A percentile compares a stretch with the other conserved stretches of the same genome.
Conservation (phyloP, 2,797 vertebrate genomes). For the Sebastolobus alascanus region DNA sequence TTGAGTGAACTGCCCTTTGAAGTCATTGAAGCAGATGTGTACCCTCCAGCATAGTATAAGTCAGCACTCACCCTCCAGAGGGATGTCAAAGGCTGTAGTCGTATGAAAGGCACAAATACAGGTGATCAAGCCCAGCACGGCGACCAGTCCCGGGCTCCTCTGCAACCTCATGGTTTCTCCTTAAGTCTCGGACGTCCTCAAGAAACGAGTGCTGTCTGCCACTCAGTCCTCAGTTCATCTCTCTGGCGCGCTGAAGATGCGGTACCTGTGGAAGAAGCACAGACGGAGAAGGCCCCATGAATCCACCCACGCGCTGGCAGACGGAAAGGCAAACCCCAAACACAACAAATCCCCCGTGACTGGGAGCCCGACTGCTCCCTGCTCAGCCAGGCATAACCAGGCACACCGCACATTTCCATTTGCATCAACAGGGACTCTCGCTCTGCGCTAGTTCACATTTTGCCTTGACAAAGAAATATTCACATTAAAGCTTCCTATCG, state of each 20-base stretch:
- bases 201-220: conserved; percentile 54
- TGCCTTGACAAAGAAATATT: conserved; percentile 64
- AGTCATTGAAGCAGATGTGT: not conserved
- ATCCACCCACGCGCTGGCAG: conserved; percentile 69
- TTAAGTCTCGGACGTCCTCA: conserved; percentile 58
- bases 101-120: conserved; percentile 73
- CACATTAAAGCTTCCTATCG: conserved; percentile 72
- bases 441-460: conserved; percentile 48
- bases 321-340: conserved; percentile 68
- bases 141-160: conserved; percentile 61
- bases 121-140: conserved; percentile 63
- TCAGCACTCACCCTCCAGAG: conserved; percentile 83
- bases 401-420: conserved; percentile 52
- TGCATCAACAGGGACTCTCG: conserved; percentile 58
- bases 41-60: not conserved
- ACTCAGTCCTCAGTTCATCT: conserved; percentile 81
- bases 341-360: conserved; percentile 73
- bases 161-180: conserved; percentile 76
- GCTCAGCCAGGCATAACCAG: conserved; percentile 70
- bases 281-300: conserved; percentile 70
- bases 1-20: not conserved
- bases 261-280: conserved; percentile 76
- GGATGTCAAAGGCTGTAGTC: conserved; percentile 80
- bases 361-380: conserved; percentile 56
- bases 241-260: conserved; percentile 55